Percentiles rank a stretch among this genome's conserved stretches.
Evolutionary conservation across 1,140 invertebrate species (phyloP).

Genomic region (Monomorium pharaonis): DNA sequence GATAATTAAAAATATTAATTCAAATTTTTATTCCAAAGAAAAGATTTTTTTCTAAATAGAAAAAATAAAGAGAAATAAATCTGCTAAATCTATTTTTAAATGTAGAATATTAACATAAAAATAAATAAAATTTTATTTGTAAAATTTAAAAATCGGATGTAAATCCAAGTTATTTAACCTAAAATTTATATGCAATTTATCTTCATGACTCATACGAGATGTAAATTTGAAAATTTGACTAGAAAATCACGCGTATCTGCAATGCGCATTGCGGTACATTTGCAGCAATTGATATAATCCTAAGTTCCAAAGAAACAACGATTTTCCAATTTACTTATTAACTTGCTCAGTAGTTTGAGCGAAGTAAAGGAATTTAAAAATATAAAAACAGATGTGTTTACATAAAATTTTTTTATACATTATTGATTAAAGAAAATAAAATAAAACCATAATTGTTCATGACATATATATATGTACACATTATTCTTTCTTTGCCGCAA

Average conservation of each 20-base stretch:
- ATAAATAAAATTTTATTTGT: no score
- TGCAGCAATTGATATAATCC: neutral
- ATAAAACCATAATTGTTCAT: neutral
- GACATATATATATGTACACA: neutral
- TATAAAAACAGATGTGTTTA: neutral
- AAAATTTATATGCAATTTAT: neutral
- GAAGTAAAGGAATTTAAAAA: neutral
- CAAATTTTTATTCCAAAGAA: neutral
- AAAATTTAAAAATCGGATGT: neutral
- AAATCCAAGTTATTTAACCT: neutral
- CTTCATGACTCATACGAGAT: neutral
- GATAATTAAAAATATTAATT: slow-evolving; percentile 9
- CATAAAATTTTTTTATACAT: neutral
- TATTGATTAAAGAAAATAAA: neutral
- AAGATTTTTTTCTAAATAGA: neutral
- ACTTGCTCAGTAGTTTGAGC: neutral
- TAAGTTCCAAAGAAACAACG: neutral
- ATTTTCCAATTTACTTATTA: neutral
- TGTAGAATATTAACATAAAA: neutral
- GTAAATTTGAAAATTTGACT: slow-evolving; percentile 12
- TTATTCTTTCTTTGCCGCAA: slow-evolving; percentile 18
- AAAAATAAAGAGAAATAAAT: no score
- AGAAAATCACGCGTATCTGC: neutral
- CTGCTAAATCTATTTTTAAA: neutral
- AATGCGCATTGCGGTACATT: slow-evolving; percentile 25